Evolutionary conservation across 1,140 invertebrate species (phyloP), one percentile per base, ranked within the genome.

Genomic region (Leptopilina clavipes): DNA sequence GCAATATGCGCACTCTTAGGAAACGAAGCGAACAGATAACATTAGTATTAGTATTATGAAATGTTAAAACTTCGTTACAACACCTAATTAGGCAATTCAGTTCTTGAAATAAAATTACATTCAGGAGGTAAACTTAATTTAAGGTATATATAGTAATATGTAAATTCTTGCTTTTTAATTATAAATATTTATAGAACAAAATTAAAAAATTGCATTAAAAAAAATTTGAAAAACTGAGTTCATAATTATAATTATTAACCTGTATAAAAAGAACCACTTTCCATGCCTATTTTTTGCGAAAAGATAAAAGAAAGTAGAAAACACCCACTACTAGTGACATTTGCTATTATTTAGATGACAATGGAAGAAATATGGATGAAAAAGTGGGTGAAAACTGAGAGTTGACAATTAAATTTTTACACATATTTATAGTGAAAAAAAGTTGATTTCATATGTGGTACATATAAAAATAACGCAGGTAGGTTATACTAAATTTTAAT

Each of bases 61-160:
- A 48, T 48, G 45, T 48, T 48, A 48, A 48, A 48, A 48, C 45
- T n/a, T 48, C 12, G 45, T 48, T 48, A 48, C 45, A 48, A 48
- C 45, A 48, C 45, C 45, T 48, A 48, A 48, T 48, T 48, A 48
- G 45, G 45, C 3, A 48, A 48, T 48, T 48, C 45, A 31, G n/a
- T n/a, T n/a, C 25, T 31, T 31, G n/a, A 48, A 48, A 48, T 48
- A 48, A 48, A 48, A 11, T 48, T 48, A n/a, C 45, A 48, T 48
- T 48, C 45, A 14, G 45, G 1, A 31, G 25, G 1, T 48, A 48
- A 7, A 48, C 45, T 48, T 48, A 48, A 48, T 48, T 48, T 48
- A 48, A 11, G n/a, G 45, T 31, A 2, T n/a, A n/a, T n/a, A n/a
- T 12, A 31, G 25, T 31, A 31, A 31, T n/a, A n/a, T 31, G 25